Conservation (phyloP, 2,888 invertebrate genomes). For the Hemicrepidius hirtus region DNA sequence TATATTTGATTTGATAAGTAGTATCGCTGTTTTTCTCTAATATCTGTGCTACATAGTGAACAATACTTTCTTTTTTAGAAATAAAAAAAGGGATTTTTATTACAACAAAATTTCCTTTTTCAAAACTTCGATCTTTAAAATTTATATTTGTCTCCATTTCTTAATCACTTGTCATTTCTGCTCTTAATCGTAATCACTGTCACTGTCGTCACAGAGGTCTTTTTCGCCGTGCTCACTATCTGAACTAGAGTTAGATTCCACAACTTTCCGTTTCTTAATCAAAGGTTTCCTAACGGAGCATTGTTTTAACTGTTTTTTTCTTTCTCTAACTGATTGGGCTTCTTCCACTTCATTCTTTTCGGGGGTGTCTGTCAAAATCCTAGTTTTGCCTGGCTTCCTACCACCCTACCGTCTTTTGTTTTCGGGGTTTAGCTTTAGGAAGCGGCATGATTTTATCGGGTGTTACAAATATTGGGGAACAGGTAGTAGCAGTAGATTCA, state of each 20-base stretch:
- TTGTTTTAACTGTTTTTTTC: neutral
- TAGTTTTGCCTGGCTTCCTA: constrained; percentile 19
- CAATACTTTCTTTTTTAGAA: constrained; percentile 10
- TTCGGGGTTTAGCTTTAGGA: constrained; percentile 11
- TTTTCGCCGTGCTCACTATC: constrained; percentile 8
- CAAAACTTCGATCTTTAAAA: constrained; percentile 10
- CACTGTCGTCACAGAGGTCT: constrained; percentile 14
- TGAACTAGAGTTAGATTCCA: constrained; percentile 1
- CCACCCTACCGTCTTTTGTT: constrained; percentile 15
- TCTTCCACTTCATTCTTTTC: constrained; percentile 8
- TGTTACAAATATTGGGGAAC: neutral
- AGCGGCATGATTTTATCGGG: constrained; percentile 3
- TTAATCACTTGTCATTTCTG: constrained; percentile 9
- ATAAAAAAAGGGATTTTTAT: neutral
- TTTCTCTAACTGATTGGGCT: constrained; percentile 5
- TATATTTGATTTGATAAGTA: constrained; percentile 8
- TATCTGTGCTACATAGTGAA: constrained; percentile 12
- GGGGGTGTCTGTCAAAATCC: constrained; percentile 8
- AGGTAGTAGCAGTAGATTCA: neutral
- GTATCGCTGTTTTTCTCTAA: constrained; percentile 1
- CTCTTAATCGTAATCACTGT: constrained; percentile 16
- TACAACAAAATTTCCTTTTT: constrained; percentile 15
- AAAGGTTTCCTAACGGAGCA: neutral
- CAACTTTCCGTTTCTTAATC: constrained; percentile 6
- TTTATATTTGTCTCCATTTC: constrained; percentile 2